Evolutionary conservation across 2,888 invertebrate species (phyloP).

Genomic region (Euplagia quadripunctaria): DNA sequence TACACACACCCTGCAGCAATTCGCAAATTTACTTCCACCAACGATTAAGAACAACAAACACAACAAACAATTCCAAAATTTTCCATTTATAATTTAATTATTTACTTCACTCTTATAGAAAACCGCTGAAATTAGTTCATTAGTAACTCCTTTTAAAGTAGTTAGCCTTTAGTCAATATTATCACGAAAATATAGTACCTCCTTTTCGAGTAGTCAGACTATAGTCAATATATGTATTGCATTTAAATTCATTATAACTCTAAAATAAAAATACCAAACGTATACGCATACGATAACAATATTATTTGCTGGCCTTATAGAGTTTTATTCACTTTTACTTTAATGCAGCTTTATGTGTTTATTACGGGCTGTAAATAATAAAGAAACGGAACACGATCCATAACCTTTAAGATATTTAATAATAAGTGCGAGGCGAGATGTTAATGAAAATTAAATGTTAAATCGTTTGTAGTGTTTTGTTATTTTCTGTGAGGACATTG

Average conservation of each 20-base stretch:
- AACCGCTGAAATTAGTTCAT: too few relatives aligned
- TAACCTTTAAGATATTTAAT: conserved; percentile 16
- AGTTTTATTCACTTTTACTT: conserved; percentile 23
- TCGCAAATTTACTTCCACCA: too few relatives aligned
- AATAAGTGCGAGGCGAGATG: conserved; percentile 5
- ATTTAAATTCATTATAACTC: conserved; percentile 1
- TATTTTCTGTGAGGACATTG: too few relatives aligned
- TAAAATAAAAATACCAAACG: conserved; percentile 1
- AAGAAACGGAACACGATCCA: conserved; percentile 15
- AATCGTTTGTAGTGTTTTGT: too few relatives aligned
- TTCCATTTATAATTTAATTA: too few relatives aligned
- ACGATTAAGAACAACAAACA: too few relatives aligned
- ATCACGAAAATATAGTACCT: too few relatives aligned
- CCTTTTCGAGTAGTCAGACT: background rate
- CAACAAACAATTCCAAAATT: too few relatives aligned
- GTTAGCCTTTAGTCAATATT: too few relatives aligned
- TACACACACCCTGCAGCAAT: too few relatives aligned
- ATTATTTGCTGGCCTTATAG: conserved; percentile 16
- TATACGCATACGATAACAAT: conserved; percentile 5
- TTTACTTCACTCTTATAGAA: too few relatives aligned
- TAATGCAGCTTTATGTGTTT: conserved; percentile 16
- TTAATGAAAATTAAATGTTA: conserved; percentile 2
- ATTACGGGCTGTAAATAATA: conserved; percentile 17
- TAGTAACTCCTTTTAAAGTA: too few relatives aligned
- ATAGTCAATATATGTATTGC: background rate